Base-by-base conservation (phyloP, 2,113 vertebrate species). In the Erythrocercus mccallii region DNA sequence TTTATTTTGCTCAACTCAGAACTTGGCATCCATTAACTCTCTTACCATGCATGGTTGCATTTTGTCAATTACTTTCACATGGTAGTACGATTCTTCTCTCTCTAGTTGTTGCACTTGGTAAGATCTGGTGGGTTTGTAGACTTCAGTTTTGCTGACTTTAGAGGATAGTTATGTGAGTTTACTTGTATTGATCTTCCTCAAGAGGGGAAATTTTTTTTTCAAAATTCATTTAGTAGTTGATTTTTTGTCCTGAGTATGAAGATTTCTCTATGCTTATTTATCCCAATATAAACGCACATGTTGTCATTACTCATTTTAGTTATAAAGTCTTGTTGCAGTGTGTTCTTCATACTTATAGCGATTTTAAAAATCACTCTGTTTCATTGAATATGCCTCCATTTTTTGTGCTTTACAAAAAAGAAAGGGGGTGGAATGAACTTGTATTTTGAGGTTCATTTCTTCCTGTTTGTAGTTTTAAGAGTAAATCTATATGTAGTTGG, bases 1-100 rank as follows among this genome's bases (percentile, higher is more conserved):
- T 86, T 88, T 76, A 72, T 90, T 94, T 94, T 81, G 15, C 61
- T 35, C 50, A 21, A n/a, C 54, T 73, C 64, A 77, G 79, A 86
- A 77, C 25, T 73, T 81, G 62, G 22, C 19, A 45, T 76, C n/a
- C 31, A 61, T 94, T 86, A 92, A 82, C 53, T 88, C 21, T 81
- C 30, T 85, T 71, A 73, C 16, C 54, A 78, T 73, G 80, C 80
- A 86, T 33, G n/a, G 42, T 31, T 95, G 86, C 31, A 44, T 57
- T 95, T 88, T 83, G 20, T 50, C 64, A 83, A 76, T 92, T 92
- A 86, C 31, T 72, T 90, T 88, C 44, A 72, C 4, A 0, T 28
- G 62, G 40, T 45, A 72, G 10, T 25, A 42, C 2, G 5, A 77
- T 69, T 92, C 44, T 88, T 61, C 40, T 77, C 38, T 56, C 53